These are phyloP conservation scores for Parapsyche elsis DNA, from an alignment of 1,140 invertebrate species.

Conservation along the genomic window DNA sequence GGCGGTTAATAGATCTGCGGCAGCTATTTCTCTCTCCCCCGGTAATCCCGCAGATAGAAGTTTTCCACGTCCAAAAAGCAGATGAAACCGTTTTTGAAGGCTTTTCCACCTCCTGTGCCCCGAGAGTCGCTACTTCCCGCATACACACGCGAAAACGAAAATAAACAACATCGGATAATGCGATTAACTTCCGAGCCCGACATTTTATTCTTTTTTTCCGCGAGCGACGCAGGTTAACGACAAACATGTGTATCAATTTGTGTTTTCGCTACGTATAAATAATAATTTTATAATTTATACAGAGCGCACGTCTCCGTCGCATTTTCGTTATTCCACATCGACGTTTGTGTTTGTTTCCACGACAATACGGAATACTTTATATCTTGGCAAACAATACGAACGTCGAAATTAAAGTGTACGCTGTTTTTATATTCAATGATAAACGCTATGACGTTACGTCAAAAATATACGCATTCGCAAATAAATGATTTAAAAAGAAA, in stretches of 20 bases:
- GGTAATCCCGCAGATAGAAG: constrained; percentile 40
- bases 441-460: too few species aligned
- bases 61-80: constrained; percentile 27
- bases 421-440: too few species aligned
- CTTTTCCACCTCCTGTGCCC: constrained; percentile 4
- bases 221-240: not conserved
- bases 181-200: constrained; percentile 38
- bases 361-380: not conserved
- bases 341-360: not conserved
- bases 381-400: not conserved
- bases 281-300: not conserved
- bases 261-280: not conserved
- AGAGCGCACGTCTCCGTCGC: too few species aligned
- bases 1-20: constrained; percentile 46
- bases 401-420: too few species aligned
- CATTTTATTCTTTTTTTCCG: constrained; percentile 24
- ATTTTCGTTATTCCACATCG: not conserved
- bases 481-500: too few species aligned
- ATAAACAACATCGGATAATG: constrained; percentile 43
- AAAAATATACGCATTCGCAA: too few species aligned
- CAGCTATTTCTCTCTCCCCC: constrained; percentile 8
- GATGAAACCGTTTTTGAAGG: constrained; percentile 35
- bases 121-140: not conserved
- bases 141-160: constrained; percentile 16
- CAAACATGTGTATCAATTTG: constrained; percentile 15